These are phyloP conservation scores for Eriosoma lanigerum DNA, from an alignment of 1,140 invertebrate genomes.

Conservation along the genomic window DNA sequence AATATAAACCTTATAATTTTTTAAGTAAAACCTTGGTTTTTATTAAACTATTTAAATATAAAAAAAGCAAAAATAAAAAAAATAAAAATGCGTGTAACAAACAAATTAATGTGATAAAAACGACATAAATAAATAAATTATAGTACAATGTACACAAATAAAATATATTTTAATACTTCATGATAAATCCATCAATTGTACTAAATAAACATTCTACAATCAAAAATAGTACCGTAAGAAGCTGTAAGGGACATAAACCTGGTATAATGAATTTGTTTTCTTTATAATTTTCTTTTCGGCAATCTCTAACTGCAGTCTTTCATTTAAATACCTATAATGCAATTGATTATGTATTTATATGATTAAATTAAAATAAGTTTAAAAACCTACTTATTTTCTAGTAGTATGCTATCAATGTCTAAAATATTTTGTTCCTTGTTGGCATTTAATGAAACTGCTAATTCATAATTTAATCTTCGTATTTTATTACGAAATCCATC, in stretches of 20 bases:
- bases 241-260: constrained; percentile 60
- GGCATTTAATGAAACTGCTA: constrained; percentile 71
- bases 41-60: not conserved
- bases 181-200: constrained; percentile 1
- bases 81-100: not conserved
- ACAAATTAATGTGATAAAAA: not conserved
- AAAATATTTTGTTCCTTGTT: constrained; percentile 63
- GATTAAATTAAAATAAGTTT: not conserved
- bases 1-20: no score
- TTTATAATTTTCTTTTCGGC: constrained; percentile 77
- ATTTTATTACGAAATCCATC: constrained; percentile 85
- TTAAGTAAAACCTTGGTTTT: no score
- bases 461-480: constrained; percentile 78
- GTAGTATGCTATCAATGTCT: constrained; percentile 77
- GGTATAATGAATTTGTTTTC: constrained; percentile 72
- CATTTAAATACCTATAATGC: constrained; percentile 69
- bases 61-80: not conserved
- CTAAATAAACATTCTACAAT: constrained; percentile 62
- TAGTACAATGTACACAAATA: not conserved
- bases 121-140: not conserved
- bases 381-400: constrained; percentile 70
- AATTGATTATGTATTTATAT: constrained; percentile 41
- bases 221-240: constrained; percentile 31
- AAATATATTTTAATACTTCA: not conserved
- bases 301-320: constrained; percentile 75